A percentile compares a stretch with the other conserved stretches of the same genome.
These are phyloP conservation scores for Gambelia wislizenii DNA, from an alignment of 2,797 vertebrate genomes.

Conservation along the genomic window DNA sequence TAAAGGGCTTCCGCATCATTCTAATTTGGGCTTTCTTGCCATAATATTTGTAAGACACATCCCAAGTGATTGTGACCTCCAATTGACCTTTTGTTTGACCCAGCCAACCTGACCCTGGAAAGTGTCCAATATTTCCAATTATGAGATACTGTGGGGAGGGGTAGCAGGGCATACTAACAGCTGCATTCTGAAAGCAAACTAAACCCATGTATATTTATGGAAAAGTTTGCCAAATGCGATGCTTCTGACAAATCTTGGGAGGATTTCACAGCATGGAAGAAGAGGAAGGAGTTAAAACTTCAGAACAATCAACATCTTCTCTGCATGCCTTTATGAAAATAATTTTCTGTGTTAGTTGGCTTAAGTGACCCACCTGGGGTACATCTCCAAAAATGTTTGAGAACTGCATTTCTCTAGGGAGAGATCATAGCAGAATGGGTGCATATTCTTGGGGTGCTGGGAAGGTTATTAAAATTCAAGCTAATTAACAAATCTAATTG, in stretches of 20 bases:
- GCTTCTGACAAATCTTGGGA: neutral
- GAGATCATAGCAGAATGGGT: neutral
- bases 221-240: neutral
- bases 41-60: too few species aligned
- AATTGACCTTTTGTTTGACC: too few species aligned
- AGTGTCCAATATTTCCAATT: too few species aligned
- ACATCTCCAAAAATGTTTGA: neutral
- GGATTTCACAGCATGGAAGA: neutral
- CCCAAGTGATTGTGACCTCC: too few species aligned
- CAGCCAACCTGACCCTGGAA: too few species aligned
- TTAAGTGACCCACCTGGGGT: constrained; percentile 1
- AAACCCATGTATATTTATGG: neutral
- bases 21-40: too few species aligned
- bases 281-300: neutral
- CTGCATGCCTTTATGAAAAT: neutral
- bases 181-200: neutral
- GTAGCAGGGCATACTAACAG: too few species aligned
- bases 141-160: too few species aligned
- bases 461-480: constrained; percentile 55
- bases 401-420: neutral
- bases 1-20: too few species aligned
- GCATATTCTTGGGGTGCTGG: constrained; percentile 15
- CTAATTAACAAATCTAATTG: constrained; percentile 63
- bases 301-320: neutral
- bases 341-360: neutral